Evolutionary conservation across 92 coral and sea anemone species (phyloP).

Genomic region (Parazoanthus atlanticus): DNA sequence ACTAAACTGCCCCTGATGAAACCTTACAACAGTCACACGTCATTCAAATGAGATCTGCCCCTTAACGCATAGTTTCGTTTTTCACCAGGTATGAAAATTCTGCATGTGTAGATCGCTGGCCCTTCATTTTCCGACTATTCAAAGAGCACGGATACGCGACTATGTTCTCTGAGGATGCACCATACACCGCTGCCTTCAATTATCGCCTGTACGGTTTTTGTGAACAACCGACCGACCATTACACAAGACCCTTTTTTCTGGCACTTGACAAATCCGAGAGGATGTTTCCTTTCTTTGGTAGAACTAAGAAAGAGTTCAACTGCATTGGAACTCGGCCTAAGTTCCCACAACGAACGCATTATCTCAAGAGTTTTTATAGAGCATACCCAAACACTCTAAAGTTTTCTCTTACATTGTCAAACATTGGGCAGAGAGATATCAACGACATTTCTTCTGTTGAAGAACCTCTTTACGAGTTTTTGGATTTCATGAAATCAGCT

Average conservation of each 20-base stretch:
- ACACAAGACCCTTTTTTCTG: conserved; percentile 40
- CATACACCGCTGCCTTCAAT: conserved; percentile 49
- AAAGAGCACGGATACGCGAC: conserved; percentile 46
- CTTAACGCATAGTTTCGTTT: neutral
- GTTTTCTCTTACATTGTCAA: conserved; percentile 49
- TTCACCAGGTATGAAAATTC: conserved; percentile 39
- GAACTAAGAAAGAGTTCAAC: conserved; percentile 17
- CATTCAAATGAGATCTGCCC: neutral
- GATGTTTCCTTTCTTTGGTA: conserved; percentile 4
- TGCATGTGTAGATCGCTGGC: conserved; percentile 53
- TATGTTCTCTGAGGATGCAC: conserved; percentile 50
- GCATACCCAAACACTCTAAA: conserved; percentile 41
- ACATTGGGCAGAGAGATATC: conserved; percentile 46
- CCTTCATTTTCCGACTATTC: conserved; percentile 37
- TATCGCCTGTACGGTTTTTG: conserved; percentile 56
- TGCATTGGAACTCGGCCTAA: conserved; percentile 50
- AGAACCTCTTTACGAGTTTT: conserved; percentile 28
- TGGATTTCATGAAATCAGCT: conserved; percentile 33
- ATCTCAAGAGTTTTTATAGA: conserved; percentile 39
- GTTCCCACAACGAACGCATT: conserved; percentile 38
- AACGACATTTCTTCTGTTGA: conserved; percentile 16
- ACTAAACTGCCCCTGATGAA: too few species aligned
- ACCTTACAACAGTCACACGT: neutral
- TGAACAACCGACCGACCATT: conserved; percentile 51
- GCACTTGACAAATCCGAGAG: conserved; percentile 5